Evolutionary conservation across 2,888 invertebrate genomes (phyloP), one percentile per base, ranked within the genome.

Genomic region (Trisateles emortualis): DNA sequence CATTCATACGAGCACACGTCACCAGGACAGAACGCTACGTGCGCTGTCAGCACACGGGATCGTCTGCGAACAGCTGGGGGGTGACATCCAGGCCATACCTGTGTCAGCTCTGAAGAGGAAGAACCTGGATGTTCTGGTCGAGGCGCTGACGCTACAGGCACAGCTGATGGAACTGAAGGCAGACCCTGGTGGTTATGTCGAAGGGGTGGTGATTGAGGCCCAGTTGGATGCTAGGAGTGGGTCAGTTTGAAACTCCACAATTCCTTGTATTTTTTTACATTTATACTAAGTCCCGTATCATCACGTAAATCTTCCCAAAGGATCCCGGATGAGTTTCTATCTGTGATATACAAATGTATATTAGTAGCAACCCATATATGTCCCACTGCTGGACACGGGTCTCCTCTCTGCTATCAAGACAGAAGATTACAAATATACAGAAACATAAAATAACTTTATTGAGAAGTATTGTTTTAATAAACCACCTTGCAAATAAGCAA

Each of bases 191-290:
- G 99, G 99, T 0, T 91, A 94, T 1, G 97, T 97, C 0, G 99
- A 99, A 88, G 99, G 97, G 0, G 95, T 96, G 10, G 96, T 99
- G 0, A 94, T 99, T 0, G 99, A 99, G 87, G 96, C 98, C 0
- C 95, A 94, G 32, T 32, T 89, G 47, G 85, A 90, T 19, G 72
- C 83, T 0, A 69, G 64, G 4, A 74, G 75, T 4, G 88, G 88
- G 88, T 87, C 19, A 78, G 82, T 52, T 14, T 16, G n/a, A 13
- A 13, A 5, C n/a, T n/a, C 11, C 17, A 8, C 1, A 9, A 6
- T 24, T 24, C 1, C 13, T 36, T 36, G 4, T 1, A 17, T 19
- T 39, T 2, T 3, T 13, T 38, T 19, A 19, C 9, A 26, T 4
- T 26, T 26, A 8, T 26, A 26, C 26, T 26, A n/a, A n/a, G n/a